Evolutionary conservation across 2,113 vertebrate genomes (phyloP).

Genomic region (Thermophis baileyi): DNA sequence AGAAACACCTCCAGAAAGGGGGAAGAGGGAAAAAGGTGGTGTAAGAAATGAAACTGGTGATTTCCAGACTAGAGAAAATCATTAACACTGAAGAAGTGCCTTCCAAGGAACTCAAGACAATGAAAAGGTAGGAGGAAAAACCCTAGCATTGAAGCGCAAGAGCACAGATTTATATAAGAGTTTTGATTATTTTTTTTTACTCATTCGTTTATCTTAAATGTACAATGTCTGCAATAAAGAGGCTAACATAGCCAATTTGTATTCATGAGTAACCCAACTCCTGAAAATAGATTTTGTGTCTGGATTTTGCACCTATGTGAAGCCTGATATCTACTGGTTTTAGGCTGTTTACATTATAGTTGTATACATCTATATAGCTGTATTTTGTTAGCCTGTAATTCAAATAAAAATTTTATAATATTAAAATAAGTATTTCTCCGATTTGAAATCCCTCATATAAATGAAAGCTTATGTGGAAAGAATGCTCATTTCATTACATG

Average conservation of each 20-base stretch:
- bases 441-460: not conserved
- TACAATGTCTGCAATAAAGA: not conserved
- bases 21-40: not conserved
- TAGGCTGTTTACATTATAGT: slow-evolving; percentile 4
- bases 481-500: not conserved
- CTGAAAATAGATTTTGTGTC: not conserved
- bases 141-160: not conserved
- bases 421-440: not conserved
- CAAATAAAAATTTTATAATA: not conserved
- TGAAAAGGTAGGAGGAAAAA: not conserved
- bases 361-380: slow-evolving; percentile 8
- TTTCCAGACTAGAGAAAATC: not conserved
- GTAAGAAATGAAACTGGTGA: not conserved
- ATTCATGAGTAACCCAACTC: not conserved
- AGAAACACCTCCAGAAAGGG: no score
- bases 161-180: not conserved
- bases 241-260: not conserved
- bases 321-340: not conserved
- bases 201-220: not conserved
- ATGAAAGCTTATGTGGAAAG: not conserved
- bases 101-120: not conserved
- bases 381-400: not conserved
- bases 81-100: not conserved
- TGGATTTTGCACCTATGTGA: not conserved
- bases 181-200: not conserved